Percentiles rank a stretch among this genome's conserved stretches.
phyloP scores from a whole-genome alignment of 1,140 invertebrate genomes.

The Pollicipes pollicipes region DNA sequence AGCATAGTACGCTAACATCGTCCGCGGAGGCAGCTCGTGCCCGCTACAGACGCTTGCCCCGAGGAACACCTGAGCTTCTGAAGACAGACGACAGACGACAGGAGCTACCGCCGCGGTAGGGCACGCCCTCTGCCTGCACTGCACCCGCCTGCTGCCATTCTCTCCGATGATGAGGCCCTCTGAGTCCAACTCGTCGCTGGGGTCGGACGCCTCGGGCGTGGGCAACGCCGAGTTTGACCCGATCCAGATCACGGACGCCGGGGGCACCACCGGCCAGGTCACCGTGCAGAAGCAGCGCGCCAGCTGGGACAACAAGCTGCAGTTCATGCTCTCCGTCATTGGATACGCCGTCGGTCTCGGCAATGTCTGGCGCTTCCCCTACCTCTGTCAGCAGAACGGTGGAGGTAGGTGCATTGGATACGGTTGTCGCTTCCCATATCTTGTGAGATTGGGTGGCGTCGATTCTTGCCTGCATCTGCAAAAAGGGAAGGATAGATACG shows the following conservation, averaged over 20 bases:
- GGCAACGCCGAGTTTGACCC: constrained; percentile 1
- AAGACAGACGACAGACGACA: too few species aligned
- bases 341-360: constrained; percentile 83
- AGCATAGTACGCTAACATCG: too few species aligned
- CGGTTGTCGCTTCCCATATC: neutral
- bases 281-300: constrained; percentile 74
- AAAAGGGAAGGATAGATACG: neutral
- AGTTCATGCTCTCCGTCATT: constrained; percentile 75
- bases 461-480: neutral
- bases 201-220: neutral
- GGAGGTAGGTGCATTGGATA: constrained; percentile 51
- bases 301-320: constrained; percentile 84
- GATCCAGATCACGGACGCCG: constrained; percentile 53
- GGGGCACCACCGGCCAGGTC: constrained; percentile 93
- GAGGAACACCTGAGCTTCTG: too few species aligned
- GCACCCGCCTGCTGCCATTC: too few species aligned
- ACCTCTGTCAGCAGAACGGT: constrained; percentile 79
- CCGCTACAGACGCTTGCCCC: too few species aligned
- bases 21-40: too few species aligned
- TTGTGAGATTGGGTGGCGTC: neutral
- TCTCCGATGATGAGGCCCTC: neutral
- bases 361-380: constrained; percentile 84
- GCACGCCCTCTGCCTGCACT: too few species aligned
- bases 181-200: neutral
- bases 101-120: too few species aligned